Evolutionary conservation across 2,888 invertebrate genomes (phyloP).

Genomic region (Apotomis betuletana): DNA sequence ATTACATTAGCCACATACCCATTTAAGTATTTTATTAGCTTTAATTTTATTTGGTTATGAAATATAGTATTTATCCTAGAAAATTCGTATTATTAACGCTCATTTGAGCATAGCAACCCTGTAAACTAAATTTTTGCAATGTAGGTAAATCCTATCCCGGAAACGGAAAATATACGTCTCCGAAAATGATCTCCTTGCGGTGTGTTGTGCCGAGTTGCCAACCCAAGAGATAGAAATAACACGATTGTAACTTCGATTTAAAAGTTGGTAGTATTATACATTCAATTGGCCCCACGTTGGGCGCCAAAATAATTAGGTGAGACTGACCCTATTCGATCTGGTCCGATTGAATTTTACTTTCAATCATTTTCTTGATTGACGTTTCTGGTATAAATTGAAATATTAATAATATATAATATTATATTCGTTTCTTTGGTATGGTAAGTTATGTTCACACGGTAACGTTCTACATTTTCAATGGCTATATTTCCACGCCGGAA

Average conservation of each 20-base stretch:
- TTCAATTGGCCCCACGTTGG: conserved; percentile 39
- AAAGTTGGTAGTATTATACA: not conserved
- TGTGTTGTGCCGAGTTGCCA: not conserved
- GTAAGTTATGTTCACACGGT: too few species aligned
- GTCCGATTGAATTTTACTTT: conserved; percentile 50
- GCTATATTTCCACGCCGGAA: too few species aligned
- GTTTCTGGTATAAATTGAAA: too few species aligned
- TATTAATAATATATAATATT: too few species aligned
- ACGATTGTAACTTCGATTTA: conserved; percentile 11
- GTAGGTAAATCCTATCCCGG: not conserved
- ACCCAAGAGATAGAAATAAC: conserved; percentile 2
- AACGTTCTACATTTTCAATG: too few species aligned
- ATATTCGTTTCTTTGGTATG: too few species aligned
- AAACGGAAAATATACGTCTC: not conserved
- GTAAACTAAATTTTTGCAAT: conserved; percentile 16
- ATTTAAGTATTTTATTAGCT: too few species aligned
- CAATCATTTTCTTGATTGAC: too few species aligned
- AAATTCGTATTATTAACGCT: too few species aligned
- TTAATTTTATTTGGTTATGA: too few species aligned
- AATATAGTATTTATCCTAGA: too few species aligned
- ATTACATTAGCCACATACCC: too few species aligned
- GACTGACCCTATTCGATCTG: conserved; percentile 45
- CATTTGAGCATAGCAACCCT: not conserved
- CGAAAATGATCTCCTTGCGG: not conserved
- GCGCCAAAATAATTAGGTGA: conserved; percentile 43